Evolutionary conservation across 1,140 invertebrate species (phyloP).

Genomic region (Aradophagus sp.): DNA sequence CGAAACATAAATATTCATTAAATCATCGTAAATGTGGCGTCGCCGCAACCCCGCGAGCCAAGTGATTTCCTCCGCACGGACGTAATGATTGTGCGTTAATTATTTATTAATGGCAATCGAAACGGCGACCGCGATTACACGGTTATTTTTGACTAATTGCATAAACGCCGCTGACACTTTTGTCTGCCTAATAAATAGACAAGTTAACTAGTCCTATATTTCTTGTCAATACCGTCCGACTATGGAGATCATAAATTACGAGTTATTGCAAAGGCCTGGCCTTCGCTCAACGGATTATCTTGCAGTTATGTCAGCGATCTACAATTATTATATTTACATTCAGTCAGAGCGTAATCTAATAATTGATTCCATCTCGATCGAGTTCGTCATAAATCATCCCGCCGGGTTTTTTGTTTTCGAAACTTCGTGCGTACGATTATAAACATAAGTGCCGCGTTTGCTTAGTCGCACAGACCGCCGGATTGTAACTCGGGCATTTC

Average conservation of each 20-base stretch:
- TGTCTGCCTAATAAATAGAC: conserved; percentile 57
- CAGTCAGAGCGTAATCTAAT: conserved; percentile 49
- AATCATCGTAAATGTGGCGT: conserved; percentile 34
- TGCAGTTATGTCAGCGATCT: conserved; percentile 71
- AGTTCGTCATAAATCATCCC: conserved; percentile 50
- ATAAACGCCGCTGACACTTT: conserved; percentile 50
- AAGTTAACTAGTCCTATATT: conserved; percentile 58
- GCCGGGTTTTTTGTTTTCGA: conserved; percentile 14
- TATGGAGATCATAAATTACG: conserved; percentile 71
- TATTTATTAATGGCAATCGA: conserved; percentile 45
- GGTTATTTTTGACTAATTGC: conserved; percentile 40
- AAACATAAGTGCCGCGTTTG: conserved; percentile 22
- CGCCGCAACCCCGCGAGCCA: not conserved
- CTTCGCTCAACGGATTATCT: conserved; percentile 72
- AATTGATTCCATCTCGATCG: conserved; percentile 54
- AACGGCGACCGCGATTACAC: conserved; percentile 14
- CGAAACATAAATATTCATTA: conserved; percentile 50
- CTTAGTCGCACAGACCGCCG: conserved; percentile 6
- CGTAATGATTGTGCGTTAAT: conserved; percentile 18
- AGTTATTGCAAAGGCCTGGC: conserved; percentile 71
- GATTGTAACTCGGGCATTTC: no score
- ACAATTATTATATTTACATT: conserved; percentile 73
- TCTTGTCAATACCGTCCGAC: conserved; percentile 66
- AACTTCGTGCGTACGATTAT: conserved; percentile 6
- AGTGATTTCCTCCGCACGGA: no score